A percentile compares a stretch with the other conserved stretches of the same genome.
Evolutionary conservation across 1,140 invertebrate species (phyloP).

Genomic region (Scaptomyza graminum): DNA sequence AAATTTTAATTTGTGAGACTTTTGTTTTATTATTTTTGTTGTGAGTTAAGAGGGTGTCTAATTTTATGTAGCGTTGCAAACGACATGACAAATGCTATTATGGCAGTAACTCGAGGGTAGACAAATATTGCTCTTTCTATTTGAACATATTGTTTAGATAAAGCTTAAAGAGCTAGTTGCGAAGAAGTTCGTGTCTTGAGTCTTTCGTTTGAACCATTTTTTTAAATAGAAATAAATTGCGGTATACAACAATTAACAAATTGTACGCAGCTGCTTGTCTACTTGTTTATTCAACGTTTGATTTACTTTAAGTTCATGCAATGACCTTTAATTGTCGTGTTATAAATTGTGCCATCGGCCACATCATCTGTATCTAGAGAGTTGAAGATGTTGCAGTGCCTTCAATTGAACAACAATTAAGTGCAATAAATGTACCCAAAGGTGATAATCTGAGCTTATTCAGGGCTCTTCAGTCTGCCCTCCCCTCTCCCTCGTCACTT

Average conservation of each 20-base stretch:
- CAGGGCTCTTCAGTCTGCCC: conserved; percentile 62
- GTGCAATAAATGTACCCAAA: conserved; percentile 75
- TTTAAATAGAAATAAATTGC: conserved; percentile 46
- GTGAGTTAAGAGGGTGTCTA: conserved; percentile 30
- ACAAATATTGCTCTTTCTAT: conserved; percentile 44
- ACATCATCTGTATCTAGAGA: conserved; percentile 12
- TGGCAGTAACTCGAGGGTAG: conserved; percentile 27
- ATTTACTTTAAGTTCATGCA: conserved; percentile 60
- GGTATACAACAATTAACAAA: conserved; percentile 72
- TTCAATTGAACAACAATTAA: conserved; percentile 73
- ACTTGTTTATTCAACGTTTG: conserved; percentile 64
- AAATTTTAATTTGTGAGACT: conserved; percentile 17
- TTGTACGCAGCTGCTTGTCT: conserved; percentile 47
- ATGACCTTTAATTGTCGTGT: conserved; percentile 78
- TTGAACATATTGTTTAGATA: conserved; percentile 30
- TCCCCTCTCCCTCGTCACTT: conserved; percentile 53
- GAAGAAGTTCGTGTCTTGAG: conserved; percentile 72
- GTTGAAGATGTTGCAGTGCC: conserved; percentile 53
- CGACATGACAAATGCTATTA: conserved; percentile 23
- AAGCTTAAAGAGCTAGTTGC: conserved; percentile 1
- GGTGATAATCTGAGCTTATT: conserved; percentile 80
- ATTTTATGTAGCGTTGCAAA: conserved; percentile 38
- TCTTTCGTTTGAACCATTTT: conserved; percentile 70
- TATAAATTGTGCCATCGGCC: conserved; percentile 68
- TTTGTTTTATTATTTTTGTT: conserved; percentile 10